Evolutionary conservation across 1,140 invertebrate genomes (phyloP).

Genomic region (Achroia grisella): DNA sequence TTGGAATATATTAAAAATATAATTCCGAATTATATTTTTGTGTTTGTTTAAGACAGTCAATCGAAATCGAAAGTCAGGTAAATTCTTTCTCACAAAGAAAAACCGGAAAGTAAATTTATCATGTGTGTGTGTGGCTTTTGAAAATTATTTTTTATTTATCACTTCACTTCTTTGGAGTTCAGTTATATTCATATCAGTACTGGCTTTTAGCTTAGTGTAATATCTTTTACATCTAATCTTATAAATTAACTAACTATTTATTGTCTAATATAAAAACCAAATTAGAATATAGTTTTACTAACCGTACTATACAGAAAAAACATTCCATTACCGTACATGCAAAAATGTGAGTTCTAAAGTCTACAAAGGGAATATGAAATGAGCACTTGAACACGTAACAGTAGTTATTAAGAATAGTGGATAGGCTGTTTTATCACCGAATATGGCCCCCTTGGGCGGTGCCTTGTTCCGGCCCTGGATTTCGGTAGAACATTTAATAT

Average conservation of each 20-base stretch:
- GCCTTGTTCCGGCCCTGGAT: background rate
- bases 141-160: background rate
- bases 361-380: conserved; percentile 7
- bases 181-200: too few species aligned
- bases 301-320: conserved; percentile 10
- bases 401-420: conserved; percentile 1
- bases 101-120: too few species aligned
- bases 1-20: background rate
- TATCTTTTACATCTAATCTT: background rate
- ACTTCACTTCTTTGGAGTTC: background rate
- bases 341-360: conserved; percentile 12
- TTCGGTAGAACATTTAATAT: conserved; percentile 1
- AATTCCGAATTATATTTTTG: background rate
- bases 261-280: too few species aligned
- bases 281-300: conserved; percentile 11
- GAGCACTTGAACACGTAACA: background rate
- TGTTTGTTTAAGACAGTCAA: background rate
- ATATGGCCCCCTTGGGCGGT: background rate
- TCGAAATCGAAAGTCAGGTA: too few species aligned
- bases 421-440: background rate
- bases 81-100: background rate
- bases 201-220: background rate
- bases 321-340: conserved; percentile 16
- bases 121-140: too few species aligned
- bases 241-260: background rate